Evolutionary conservation across 2,888 invertebrate genomes (phyloP).

Genomic region (Cerceris ruficornis): DNA sequence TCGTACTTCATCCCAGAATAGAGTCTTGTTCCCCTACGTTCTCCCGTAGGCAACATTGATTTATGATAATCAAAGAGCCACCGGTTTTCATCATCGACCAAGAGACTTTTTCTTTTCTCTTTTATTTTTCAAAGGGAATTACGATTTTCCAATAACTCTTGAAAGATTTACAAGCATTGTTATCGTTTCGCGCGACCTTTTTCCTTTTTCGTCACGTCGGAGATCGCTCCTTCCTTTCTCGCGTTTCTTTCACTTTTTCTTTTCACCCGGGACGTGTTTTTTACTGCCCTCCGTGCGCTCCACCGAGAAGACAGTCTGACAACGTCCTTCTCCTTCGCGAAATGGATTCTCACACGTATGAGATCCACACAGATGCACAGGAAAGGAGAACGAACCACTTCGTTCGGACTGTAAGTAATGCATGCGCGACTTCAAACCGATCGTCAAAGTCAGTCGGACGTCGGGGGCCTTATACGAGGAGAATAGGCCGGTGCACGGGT

Average conservation of each 20-base stretch:
- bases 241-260: slow-evolving; percentile 26
- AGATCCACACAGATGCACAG: slow-evolving; percentile 29
- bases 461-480: slow-evolving; percentile 52
- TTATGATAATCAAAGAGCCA: slow-evolving; percentile 65
- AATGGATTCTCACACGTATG: slow-evolving; percentile 65
- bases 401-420: slow-evolving; percentile 54
- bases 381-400: slow-evolving; percentile 20
- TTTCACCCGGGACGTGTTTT: slow-evolving; percentile 55
- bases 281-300: slow-evolving; percentile 59
- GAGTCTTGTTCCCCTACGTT: slow-evolving; percentile 34
- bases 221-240: slow-evolving; percentile 50
- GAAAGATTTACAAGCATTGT: slow-evolving; percentile 53
- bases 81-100: slow-evolving; percentile 40
- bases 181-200: slow-evolving; percentile 6
- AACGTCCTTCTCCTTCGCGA: slow-evolving; percentile 62
- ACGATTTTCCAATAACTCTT: slow-evolving; percentile 63
- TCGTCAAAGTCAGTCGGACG: slow-evolving; percentile 65
- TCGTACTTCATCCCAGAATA: slow-evolving; percentile 30
- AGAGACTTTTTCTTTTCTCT: slow-evolving; percentile 15
- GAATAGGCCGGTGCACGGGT: slow-evolving; percentile 56
- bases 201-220: slow-evolving; percentile 21
- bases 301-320: slow-evolving; percentile 60
- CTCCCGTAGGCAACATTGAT: slow-evolving; percentile 56
- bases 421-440: slow-evolving; percentile 60
- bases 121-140: slow-evolving; percentile 46